Evolutionary conservation across 2,113 vertebrate species (phyloP).

Genomic region (Seriola aureovittata): DNA sequence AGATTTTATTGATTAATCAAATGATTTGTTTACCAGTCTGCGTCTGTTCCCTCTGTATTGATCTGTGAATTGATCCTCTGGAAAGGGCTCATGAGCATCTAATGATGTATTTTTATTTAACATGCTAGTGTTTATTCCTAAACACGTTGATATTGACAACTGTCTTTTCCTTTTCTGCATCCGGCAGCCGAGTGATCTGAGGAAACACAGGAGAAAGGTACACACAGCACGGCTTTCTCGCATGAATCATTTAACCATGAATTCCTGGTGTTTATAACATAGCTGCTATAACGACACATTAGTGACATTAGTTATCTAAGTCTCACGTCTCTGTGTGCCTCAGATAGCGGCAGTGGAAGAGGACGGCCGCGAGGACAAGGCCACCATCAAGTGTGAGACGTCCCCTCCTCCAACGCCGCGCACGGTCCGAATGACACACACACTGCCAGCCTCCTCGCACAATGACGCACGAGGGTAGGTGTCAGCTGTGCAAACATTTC

Average conservation of each 20-base stretch:
- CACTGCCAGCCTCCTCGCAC: slow-evolving; percentile 96
- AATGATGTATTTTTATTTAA: slow-evolving; percentile 17
- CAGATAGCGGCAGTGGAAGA: slow-evolving; percentile 98
- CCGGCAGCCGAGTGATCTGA: slow-evolving; percentile 94
- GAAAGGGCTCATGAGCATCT: slow-evolving; percentile 1
- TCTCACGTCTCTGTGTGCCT: not conserved
- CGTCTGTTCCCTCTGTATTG: slow-evolving; percentile 26
- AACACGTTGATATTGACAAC: not conserved
- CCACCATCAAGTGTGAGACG: slow-evolving; percentile 99
- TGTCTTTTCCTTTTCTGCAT: slow-evolving; percentile 19
- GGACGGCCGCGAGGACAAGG: slow-evolving; percentile 97
- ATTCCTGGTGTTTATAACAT: not conserved
- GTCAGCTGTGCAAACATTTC: not conserved
- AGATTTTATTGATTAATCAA: slow-evolving; percentile 47
- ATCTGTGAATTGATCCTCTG: slow-evolving; percentile 18
- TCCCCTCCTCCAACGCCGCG: slow-evolving; percentile 96
- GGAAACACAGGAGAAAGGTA: slow-evolving; percentile 99
- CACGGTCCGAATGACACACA: slow-evolving; percentile 96
- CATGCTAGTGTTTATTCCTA: not conserved
- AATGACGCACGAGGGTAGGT: slow-evolving; percentile 93
- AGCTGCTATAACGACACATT: not conserved
- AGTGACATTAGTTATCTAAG: too few species aligned
- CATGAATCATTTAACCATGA: not conserved
- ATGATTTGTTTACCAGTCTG: slow-evolving; percentile 47
- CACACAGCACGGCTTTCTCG: not conserved